Base-by-base conservation (phyloP, 2,888 invertebrate species). In the Rhagophthalmus giganteus region DNA sequence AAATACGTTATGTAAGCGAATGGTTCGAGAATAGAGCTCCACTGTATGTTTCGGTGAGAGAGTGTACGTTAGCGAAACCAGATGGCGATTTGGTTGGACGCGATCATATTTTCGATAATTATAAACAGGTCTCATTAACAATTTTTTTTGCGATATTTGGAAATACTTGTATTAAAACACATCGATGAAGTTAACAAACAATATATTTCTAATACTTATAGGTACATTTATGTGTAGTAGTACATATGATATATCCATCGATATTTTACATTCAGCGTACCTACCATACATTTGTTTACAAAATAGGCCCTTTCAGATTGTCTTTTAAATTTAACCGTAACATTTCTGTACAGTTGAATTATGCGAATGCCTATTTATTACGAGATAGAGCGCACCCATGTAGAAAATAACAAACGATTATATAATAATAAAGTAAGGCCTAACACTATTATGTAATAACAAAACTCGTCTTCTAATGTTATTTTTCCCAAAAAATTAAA, bases 261-360 rank as follows among this genome's bases (percentile, higher is more conserved):
- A 53, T 41, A 55, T 47, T 41, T 55, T 49, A 53, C 48, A 57
- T 42, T 50, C 50, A 50, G 48, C 42, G 47, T 53, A 47, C n/a
- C n/a, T n/a, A n/a, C 47, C 49, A 52, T 57, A 60, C 55, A 37
- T 60, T 37, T 62, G 59, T 59, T 62, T 69, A 70, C 63, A 72
- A 70, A 70, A 71, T 74, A 74, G 74, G 73, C 74, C 74, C 71
- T 72, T 69, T 60, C 62, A 68, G 74, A 74, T 74, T 74, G 74
- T 74, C 74, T 67, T 69, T 70, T 67, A 64, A 38, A 50, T 31
- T 27, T 44, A 42, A 50, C 44, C 16, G 28, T 50, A 42, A 20
- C 31, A 31, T 44, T 50, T 44, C 50, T 50, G 50, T 50, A 50
- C 50, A 50, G 27, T 27, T 20, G 10, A 10, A 10, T 25, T 26